phyloP scores from a whole-genome alignment of 2,113 vertebrate genomes.

The Sphyrna mokarran region DNA sequence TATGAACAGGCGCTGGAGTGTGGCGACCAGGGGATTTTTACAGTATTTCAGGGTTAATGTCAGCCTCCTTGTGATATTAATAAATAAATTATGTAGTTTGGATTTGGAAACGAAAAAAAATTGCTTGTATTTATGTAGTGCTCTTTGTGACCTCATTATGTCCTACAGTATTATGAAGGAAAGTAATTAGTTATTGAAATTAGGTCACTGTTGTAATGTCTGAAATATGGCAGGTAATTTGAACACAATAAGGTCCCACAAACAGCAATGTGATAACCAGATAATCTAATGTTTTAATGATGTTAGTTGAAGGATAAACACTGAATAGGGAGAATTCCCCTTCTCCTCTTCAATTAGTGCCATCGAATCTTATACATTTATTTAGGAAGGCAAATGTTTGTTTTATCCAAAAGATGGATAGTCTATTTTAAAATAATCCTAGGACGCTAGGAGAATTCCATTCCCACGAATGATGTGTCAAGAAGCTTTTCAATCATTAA shows the following conservation, averaged over 20 bases:
- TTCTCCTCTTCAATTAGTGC: background rate
- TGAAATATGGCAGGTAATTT: background rate
- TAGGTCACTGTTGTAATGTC: background rate
- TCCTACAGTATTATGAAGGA: background rate
- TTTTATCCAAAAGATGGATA: background rate
- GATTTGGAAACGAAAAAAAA: background rate
- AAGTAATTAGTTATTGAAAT: background rate
- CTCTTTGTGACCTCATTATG: background rate
- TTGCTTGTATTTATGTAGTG: background rate
- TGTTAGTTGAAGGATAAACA: background rate
- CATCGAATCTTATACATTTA: background rate
- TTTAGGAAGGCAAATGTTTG: background rate
- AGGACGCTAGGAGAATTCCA: background rate
- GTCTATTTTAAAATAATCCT: background rate
- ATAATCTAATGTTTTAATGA: background rate
- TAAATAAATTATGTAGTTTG: background rate
- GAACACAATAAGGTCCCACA: background rate
- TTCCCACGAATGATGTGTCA: background rate
- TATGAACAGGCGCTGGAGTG: too few relatives aligned
- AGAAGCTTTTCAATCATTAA: background rate
- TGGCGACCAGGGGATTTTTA: too few relatives aligned
- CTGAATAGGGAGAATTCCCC: background rate
- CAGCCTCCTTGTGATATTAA: too few relatives aligned
- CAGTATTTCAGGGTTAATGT: too few relatives aligned
- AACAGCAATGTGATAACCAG: background rate